Percentiles rank a stretch among this genome's conserved stretches.
Evolutionary conservation across 2,888 invertebrate genomes (phyloP).

Genomic region (Tromatobia lineatoria): DNA sequence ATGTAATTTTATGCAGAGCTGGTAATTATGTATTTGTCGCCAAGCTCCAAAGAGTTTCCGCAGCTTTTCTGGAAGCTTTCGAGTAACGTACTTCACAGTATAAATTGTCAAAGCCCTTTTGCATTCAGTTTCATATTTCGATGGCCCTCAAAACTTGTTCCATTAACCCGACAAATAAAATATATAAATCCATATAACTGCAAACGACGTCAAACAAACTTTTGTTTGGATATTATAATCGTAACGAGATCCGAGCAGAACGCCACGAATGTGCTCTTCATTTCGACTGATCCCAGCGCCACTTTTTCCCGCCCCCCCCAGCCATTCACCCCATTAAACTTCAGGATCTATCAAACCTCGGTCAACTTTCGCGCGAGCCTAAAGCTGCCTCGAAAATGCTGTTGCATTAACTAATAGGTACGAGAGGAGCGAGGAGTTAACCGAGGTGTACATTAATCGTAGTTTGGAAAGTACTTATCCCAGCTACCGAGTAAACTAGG

Average conservation of each 20-base stretch:
- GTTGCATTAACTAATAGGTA: slow-evolving; percentile 62
- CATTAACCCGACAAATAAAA: not conserved
- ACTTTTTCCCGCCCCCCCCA: not conserved
- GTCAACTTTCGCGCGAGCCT: slow-evolving; percentile 39
- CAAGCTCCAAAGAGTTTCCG: not conserved
- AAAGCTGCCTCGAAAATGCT: slow-evolving; percentile 54
- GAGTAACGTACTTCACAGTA: not conserved
- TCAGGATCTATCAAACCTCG: slow-evolving; percentile 42
- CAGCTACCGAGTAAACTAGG: slow-evolving; percentile 59
- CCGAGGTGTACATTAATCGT: slow-evolving; percentile 61
- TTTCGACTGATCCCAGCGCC: slow-evolving; percentile 1
- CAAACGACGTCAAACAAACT: slow-evolving; percentile 2
- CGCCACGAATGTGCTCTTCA: slow-evolving; percentile 2
- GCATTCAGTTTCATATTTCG: not conserved
- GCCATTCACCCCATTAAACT: slow-evolving; percentile 19
- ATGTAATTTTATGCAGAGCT: not conserved
- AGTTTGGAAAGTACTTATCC: slow-evolving; percentile 68
- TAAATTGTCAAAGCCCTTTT: not conserved
- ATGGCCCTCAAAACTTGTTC: not conserved
- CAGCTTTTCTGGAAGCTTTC: not conserved
- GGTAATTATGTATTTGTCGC: not conserved
- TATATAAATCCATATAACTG: not conserved
- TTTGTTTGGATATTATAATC: slow-evolving; percentile 24
- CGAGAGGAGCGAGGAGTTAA: slow-evolving; percentile 54
- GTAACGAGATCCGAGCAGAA: slow-evolving; percentile 28